Evolutionary conservation across 2,113 vertebrate species (phyloP), one percentile per base, ranked within the genome.

Genomic region (Cyprinodon tularosa): DNA sequence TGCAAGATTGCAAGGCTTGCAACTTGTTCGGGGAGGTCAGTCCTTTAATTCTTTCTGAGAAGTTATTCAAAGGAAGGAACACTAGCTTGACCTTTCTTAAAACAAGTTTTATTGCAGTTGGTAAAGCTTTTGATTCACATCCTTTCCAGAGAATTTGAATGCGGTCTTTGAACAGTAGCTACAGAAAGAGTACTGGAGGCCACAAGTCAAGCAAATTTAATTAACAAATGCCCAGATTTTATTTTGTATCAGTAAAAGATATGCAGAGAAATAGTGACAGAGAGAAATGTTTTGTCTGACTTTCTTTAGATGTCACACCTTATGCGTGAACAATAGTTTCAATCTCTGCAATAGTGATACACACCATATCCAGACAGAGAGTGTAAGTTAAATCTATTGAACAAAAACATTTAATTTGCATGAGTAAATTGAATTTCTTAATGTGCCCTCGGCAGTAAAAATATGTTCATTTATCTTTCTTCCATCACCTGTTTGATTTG

Each of bases 111-210:
- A 17, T 75, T 70, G 81, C 83, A 71, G 17, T 81, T 11, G 53
- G 80, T 76, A 62, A 69, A 71, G 66, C 62, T 61, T 75, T 84
- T 84, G 66, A 68, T 69, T 80, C 74, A 85, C 84, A 79, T 86
- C 74, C 77, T 81, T 91, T 86, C 76, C 71, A 82, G 53, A 78
- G 74, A 77, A 86, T 91, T 62, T 76, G 62, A 91, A 82, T 86
- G 82, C 86, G 87, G 76, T 74, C 57, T 74, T 79, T 82, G 84
- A 87, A 85, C 88, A 71, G 81, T 63, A 77, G 82, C 72, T 81
- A 79, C 66, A 78, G 71, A 89, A 78, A 85, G 67, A 42, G 57
- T 72, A 85, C 80, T 74, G 68, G 74, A 85, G 84, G 81, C 83
- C 72, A 82, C 12, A 66, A 80, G 45, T 66, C 74, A 44, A 82